These are phyloP conservation scores for Limonius californicus DNA, from an alignment of 1,140 invertebrate genomes.

Conservation along the genomic window DNA sequence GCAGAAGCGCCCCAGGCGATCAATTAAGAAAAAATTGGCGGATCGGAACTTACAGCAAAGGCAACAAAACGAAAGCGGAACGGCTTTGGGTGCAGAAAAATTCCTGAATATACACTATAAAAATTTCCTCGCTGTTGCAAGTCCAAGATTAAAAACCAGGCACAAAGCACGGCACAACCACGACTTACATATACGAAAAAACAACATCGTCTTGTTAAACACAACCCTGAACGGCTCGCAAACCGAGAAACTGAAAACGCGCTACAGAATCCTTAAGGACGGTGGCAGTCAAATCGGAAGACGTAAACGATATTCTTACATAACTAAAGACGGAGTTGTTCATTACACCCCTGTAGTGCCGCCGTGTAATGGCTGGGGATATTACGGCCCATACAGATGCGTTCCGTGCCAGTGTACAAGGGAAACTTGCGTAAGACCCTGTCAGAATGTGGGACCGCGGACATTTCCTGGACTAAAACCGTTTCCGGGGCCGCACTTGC, in stretches of 20 bases:
- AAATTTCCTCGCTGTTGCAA: too few relatives aligned
- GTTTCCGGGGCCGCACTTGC: neutral
- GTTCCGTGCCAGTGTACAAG: neutral
- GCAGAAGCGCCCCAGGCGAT: neutral
- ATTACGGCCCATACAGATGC: slow-evolving; percentile 1
- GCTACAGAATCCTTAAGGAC: neutral
- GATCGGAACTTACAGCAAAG: neutral
- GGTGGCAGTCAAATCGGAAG: neutral
- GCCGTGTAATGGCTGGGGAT: neutral
- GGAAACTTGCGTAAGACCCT: slow-evolving; percentile 3
- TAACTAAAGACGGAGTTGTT: slow-evolving; percentile 1
- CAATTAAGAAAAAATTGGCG: slow-evolving; percentile 13
- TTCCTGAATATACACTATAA: neutral
- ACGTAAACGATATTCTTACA: neutral
- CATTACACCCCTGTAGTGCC: neutral
- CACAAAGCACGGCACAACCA: neutral
- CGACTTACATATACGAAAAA: neutral
- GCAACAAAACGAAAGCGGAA: neutral
- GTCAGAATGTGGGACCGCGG: neutral
- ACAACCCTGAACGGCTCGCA: neutral
- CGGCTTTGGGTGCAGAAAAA: neutral
- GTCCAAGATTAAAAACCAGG: neutral
- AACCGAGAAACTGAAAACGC: neutral
- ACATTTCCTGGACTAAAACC: neutral
- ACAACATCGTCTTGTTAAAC: neutral